Conservation (phyloP, 2,113 vertebrate species). For the Leptosomus discolor region DNA sequence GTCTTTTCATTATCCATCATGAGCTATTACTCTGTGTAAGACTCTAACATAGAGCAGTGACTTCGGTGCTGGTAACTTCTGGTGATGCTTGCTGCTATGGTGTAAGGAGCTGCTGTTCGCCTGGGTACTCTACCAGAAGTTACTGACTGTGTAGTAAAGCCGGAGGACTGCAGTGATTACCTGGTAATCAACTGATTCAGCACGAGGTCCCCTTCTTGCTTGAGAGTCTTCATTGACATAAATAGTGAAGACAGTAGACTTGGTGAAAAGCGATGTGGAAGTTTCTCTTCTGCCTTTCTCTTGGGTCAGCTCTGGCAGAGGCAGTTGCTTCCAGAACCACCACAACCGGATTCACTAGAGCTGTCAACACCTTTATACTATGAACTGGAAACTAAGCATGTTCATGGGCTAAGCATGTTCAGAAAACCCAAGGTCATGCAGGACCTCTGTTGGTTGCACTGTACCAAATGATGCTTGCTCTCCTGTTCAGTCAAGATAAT, state of each 20-base stretch:
- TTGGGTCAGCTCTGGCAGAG: not conserved
- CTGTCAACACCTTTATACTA: not conserved
- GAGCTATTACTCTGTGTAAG: not conserved
- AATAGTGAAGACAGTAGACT: not conserved
- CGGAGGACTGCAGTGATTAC: not conserved
- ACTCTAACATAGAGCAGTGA: not conserved
- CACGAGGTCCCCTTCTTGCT: not conserved
- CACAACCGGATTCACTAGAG: not conserved
- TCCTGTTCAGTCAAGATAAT: constrained; percentile 40
- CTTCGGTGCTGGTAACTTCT: not conserved
- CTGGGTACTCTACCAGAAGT: not conserved
- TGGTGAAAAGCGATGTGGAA: not conserved
- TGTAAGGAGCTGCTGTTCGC: not conserved
- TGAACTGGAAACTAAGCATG: not conserved
- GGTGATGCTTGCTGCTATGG: not conserved
- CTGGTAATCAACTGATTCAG: not conserved
- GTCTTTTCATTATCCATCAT: not conserved
- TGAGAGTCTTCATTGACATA: not conserved
- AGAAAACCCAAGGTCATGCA: not conserved
- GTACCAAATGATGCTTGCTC: constrained; percentile 26
- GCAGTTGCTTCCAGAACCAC: not conserved
- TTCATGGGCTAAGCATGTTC: not conserved
- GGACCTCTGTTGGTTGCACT: not conserved
- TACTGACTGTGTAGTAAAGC: not conserved
- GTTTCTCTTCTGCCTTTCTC: not conserved